A percentile compares a stretch with the other conserved stretches of the same genome.
These are phyloP conservation scores for Cossypha niveicapilla DNA, from an alignment of 2,797 vertebrate genomes.

Conservation along the genomic window DNA sequence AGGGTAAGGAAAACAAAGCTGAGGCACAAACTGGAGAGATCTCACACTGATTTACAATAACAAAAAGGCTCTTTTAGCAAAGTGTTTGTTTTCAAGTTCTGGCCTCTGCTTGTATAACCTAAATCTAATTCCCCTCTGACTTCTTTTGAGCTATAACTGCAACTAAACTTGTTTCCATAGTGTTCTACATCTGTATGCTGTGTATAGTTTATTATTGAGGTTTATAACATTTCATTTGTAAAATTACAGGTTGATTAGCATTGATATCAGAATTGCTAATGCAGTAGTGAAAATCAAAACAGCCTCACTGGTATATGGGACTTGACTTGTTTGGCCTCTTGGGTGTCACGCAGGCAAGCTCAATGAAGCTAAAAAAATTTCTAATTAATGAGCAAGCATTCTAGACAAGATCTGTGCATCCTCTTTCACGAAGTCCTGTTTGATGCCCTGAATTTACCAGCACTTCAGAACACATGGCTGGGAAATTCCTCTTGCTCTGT, in stretches of 20 bases:
- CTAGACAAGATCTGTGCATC: neutral
- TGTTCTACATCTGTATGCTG: fast-evolving
- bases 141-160: neutral
- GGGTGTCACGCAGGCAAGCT: neutral
- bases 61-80: neutral
- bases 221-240: neutral
- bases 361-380: neutral
- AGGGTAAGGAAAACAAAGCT: neutral
- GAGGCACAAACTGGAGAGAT: neutral
- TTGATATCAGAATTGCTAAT: neutral
- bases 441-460: neutral
- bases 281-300: neutral
- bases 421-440: neutral
- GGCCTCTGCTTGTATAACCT: neutral
- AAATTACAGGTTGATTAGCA: neutral
- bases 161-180: neutral
- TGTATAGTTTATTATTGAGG: neutral
- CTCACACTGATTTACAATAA: neutral
- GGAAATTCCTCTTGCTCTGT: neutral
- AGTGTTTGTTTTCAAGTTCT: neutral
- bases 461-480: neutral
- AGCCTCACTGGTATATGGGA: neutral
- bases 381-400: fast-evolving
- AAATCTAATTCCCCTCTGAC: neutral
- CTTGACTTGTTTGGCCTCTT: neutral